Evolutionary conservation across 2,113 vertebrate genomes (phyloP), one percentile per base, ranked within the genome.

Genomic region (Deroptyus accipitrinus): DNA sequence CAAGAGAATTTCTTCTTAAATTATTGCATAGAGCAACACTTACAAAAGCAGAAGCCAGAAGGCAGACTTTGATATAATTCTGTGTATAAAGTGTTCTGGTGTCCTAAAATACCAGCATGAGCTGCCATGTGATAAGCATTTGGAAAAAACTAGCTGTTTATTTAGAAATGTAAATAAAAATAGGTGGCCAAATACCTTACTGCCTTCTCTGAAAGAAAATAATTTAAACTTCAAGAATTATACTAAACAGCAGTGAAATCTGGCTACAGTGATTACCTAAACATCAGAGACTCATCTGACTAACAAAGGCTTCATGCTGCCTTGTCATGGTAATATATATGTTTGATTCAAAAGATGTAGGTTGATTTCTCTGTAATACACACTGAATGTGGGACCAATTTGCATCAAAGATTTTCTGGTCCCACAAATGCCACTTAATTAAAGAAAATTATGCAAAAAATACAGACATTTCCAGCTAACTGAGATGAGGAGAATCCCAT

Each of bases 1-100:
- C 68, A 83, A 55, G 86, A 88, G 82, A 91, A 94, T 90, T 96
- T 88, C 59, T 79, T 91, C 75, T 73, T 80, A 70, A 91, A 90
- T 80, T 86, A 92, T 30, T 94, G 76, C 88, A 90, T 14, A 88
- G 61, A 92, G 42, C 61, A 90, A 88, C 30, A 44, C 42, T 86
- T 87, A 83, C 1, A 83, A 91, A 94, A 94, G 63, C 76, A 90
- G 59, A 90, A 72, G 85, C 68, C 46, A 42, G 78, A 90, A 94
- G 88, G 90, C 85, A 90, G 88, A 83, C 55, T 92, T 90, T 77
- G 54, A 95, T 67, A 95, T n/a, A 80, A 94, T 49, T 46, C 73
- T 68, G 86, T 94, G 52, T 59, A 54, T 76, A 67, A 95, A 86
- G 73, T n/a, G 61, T 72, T 94, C 72, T 59, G 80, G 72, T 86